A percentile compares a stretch with the other conserved stretches of the same genome.
phyloP scores from a whole-genome alignment of 1,140 invertebrate genomes.

The Drosophila eugracilis region DNA sequence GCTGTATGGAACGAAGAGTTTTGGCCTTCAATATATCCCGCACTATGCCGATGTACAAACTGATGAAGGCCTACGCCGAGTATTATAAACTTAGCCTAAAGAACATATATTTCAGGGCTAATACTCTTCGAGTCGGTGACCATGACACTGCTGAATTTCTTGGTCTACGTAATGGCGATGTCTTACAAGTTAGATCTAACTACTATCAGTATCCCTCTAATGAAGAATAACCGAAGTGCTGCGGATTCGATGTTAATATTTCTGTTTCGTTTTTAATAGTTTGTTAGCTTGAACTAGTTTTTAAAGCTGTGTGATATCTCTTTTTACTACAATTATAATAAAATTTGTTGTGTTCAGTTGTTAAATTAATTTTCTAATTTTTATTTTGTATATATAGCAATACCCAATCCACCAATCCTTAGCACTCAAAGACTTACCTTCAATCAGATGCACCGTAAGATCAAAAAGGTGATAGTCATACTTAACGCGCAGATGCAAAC shows the following conservation, averaged over 20 bases:
- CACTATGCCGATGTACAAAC: background rate
- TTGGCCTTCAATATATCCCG: background rate
- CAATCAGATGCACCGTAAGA: conserved; percentile 94
- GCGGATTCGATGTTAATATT: background rate
- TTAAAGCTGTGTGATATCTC: no score
- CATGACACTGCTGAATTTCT: background rate
- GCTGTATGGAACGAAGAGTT: conserved; percentile 29
- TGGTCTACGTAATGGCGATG: background rate
- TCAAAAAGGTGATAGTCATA: conserved; percentile 96
- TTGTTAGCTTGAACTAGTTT: no score
- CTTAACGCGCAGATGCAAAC: conserved; percentile 93
- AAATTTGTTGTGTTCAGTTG: background rate
- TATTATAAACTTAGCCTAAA: background rate
- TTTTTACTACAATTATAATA: no score
- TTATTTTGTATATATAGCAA: background rate
- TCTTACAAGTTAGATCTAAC: background rate
- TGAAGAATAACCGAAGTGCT: background rate
- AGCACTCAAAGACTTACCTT: no score
- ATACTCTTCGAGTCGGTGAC: background rate
- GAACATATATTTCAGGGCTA: background rate
- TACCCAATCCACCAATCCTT: no score
- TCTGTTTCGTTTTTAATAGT: no score
- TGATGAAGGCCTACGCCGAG: background rate
- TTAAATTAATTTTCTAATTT: background rate
- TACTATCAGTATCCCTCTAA: background rate